Conservation (phyloP, 64 coral and sea anemone genomes). For the Stichodactyla helianthus region DNA sequence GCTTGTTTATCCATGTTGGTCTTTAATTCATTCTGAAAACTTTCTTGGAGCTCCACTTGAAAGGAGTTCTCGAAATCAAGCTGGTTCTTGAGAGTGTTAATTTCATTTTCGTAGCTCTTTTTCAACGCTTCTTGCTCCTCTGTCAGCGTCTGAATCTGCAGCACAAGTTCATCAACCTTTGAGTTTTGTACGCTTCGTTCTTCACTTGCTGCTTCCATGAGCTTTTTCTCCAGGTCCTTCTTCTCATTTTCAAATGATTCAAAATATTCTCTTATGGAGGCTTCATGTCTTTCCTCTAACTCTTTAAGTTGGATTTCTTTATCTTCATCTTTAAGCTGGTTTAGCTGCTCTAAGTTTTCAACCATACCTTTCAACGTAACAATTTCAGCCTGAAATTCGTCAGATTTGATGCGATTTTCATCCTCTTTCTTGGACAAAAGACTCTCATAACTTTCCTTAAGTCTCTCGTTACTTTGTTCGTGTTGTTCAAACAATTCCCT, state of each 20-base stretch:
- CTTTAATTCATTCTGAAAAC: constrained; percentile 58
- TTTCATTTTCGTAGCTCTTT: constrained; percentile 68
- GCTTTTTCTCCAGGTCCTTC: constrained; percentile 41
- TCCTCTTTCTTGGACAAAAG: constrained; percentile 82
- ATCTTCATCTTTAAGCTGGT: constrained; percentile 87
- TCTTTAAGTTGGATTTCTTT: constrained; percentile 62
- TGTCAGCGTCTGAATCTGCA: constrained; percentile 25
- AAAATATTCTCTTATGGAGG: constrained; percentile 14
- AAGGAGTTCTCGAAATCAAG: constrained; percentile 74
- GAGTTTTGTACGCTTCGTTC: constrained; percentile 18
- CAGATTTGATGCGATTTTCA: constrained; percentile 53
- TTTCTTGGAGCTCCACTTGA: constrained; percentile 70
- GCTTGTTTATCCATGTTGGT: constrained; percentile 45
- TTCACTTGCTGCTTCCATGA: constrained; percentile 28
- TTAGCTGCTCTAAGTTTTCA: constrained; percentile 82
- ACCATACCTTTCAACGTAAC: constrained; percentile 92
- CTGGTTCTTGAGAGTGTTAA: constrained; percentile 71
- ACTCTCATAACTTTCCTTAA: constrained; percentile 79
- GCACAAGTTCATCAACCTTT: constrained; percentile 35
- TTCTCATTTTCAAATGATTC: constrained; percentile 45
- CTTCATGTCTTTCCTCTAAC: constrained; percentile 46
- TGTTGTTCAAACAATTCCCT: constrained; percentile 72
- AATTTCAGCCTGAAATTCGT: constrained; percentile 83
- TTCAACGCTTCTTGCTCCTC: constrained; percentile 51
- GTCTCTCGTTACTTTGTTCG: constrained; percentile 60